phyloP scores from a whole-genome alignment of 1,140 invertebrate genomes.

The Nymphalis io region DNA sequence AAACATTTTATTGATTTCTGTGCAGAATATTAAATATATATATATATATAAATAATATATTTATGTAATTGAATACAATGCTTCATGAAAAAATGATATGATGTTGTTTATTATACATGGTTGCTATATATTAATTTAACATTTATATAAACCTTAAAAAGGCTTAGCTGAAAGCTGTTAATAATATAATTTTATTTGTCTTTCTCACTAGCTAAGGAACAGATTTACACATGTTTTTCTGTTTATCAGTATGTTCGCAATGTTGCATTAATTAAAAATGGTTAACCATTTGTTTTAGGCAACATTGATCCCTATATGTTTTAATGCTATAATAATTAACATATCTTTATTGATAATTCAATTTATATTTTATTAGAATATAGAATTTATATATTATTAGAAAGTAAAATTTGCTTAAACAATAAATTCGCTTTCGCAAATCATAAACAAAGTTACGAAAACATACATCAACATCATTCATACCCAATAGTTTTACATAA shows the following conservation, averaged over 20 bases:
- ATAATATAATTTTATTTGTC: neutral
- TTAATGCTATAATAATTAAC: too few relatives aligned
- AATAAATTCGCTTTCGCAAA: neutral
- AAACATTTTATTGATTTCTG: too few relatives aligned
- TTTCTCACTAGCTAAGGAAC: neutral
- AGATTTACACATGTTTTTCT: too few relatives aligned
- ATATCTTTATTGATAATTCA: neutral
- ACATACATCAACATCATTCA: slow-evolving; percentile 24
- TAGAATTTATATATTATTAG: neutral
- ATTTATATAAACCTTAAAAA: neutral
- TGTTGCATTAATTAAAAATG: too few relatives aligned
- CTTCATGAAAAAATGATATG: slow-evolving; percentile 13
- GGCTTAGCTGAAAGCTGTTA: neutral
- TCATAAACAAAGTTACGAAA: neutral
- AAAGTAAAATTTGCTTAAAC: slow-evolving; percentile 2
- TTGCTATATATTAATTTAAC: slow-evolving; percentile 1
- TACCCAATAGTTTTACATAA: slow-evolving; percentile 58
- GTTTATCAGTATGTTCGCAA: too few relatives aligned
- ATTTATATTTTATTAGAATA: too few relatives aligned
- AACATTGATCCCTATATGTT: too few relatives aligned
- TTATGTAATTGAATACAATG: neutral
- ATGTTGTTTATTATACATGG: slow-evolving; percentile 7
- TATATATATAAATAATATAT: too few relatives aligned
- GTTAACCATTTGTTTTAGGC: too few relatives aligned
- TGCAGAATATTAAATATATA: too few relatives aligned